These are phyloP conservation scores for Sphyrna mokarran DNA, from an alignment of 2,113 vertebrate genomes.

Conservation along the genomic window DNA sequence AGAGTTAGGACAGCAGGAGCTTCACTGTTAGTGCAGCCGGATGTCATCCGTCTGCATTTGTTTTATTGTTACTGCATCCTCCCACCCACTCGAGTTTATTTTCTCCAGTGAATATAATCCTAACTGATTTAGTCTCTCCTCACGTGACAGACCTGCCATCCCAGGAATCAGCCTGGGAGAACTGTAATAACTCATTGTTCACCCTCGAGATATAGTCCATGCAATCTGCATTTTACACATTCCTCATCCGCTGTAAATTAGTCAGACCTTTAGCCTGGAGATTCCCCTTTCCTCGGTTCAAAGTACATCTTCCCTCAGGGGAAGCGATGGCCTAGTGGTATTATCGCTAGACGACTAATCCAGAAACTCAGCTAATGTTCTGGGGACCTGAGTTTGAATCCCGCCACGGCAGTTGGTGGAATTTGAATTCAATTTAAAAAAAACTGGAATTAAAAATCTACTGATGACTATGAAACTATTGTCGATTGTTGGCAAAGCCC, in stretches of 20 bases:
- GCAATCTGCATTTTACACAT: not conserved
- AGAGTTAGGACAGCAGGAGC: no score
- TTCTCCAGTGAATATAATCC: not conserved
- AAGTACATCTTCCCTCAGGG: not conserved
- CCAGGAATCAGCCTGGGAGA: not conserved
- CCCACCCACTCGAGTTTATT: not conserved
- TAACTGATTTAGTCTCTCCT: no score
- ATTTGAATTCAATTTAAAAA: no score
- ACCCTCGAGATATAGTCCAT: not conserved
- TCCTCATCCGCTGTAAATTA: not conserved
- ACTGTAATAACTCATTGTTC: not conserved
- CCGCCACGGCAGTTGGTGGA: no score
- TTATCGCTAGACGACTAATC: no score
- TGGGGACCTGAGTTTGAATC: no score
- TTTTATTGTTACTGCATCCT: not conserved
- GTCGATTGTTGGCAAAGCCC: no score
- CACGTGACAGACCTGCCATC: no score
- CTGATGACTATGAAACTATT: no score
- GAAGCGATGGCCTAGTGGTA: no score
- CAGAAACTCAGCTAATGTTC: no score
- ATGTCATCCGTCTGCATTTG: not conserved
- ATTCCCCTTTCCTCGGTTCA: not conserved
- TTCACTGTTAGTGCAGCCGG: not conserved
- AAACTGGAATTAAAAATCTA: no score
- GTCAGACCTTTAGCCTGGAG: not conserved